Percentiles rank a stretch among this genome's conserved stretches.
These are phyloP conservation scores for Hipparchia semele DNA, from an alignment of 2,888 invertebrate species.

Conservation along the genomic window DNA sequence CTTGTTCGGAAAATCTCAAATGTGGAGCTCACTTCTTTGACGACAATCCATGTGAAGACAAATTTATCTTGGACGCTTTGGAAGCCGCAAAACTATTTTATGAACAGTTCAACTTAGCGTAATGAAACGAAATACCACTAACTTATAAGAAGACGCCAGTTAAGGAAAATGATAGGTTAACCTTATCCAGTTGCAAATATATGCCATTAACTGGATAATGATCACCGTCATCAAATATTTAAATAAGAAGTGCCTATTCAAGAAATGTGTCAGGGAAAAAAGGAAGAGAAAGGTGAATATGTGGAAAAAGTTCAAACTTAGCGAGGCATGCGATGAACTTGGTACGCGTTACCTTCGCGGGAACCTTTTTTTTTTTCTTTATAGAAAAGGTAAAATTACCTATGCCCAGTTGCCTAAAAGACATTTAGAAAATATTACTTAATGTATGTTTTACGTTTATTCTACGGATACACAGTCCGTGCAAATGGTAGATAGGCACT, in stretches of 20 bases:
- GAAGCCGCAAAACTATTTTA: slow-evolving; percentile 70
- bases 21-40: slow-evolving; percentile 90
- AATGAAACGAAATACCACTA: neutral
- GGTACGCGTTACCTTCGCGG: neutral
- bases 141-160: neutral
- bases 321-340: neutral
- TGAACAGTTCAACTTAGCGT: slow-evolving; percentile 53
- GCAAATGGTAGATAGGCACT: neutral
- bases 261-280: neutral
- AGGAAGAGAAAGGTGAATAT: slow-evolving; percentile 1
- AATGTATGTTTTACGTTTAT: neutral
- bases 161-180: neutral
- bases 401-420: neutral
- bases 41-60: slow-evolving; percentile 87
- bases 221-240: neutral
- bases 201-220: neutral
- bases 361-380: neutral
- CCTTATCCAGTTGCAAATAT: neutral
- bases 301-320: neutral
- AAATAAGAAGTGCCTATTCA: neutral
- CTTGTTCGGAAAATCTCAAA: slow-evolving; percentile 88
- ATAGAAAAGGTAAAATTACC: neutral
- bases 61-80: slow-evolving; percentile 83
- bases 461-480: too few relatives aligned
- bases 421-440: neutral